phyloP scores from a whole-genome alignment of 2,888 invertebrate species.

The Uropetala carovei region DNA sequence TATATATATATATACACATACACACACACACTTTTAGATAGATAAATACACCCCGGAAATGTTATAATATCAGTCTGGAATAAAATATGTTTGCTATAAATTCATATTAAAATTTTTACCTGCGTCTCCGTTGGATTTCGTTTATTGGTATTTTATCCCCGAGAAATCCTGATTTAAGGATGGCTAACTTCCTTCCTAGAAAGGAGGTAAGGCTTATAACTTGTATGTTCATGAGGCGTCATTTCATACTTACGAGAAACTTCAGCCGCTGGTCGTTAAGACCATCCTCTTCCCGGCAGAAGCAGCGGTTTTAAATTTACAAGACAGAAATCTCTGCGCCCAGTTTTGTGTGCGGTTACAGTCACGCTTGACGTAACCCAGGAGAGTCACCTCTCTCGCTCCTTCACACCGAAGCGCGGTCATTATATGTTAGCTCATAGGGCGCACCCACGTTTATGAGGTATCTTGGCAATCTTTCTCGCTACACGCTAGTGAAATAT shows the following conservation, averaged over 20 bases:
- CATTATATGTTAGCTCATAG: not conserved
- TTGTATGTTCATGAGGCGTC: not conserved
- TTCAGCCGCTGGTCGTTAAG: not conserved
- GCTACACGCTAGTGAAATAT: not conserved
- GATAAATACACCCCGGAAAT: too few species aligned
- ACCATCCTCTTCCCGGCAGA: not conserved
- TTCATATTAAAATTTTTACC: too few species aligned
- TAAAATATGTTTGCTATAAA: too few species aligned
- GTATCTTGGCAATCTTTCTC: not conserved
- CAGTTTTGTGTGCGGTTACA: not conserved
- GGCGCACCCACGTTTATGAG: constrained; percentile 5
- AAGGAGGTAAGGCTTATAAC: too few species aligned
- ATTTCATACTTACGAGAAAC: not conserved
- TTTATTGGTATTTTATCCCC: too few species aligned
- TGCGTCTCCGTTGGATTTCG: too few species aligned
- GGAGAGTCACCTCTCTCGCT: not conserved
- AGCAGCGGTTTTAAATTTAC: not conserved
- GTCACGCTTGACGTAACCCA: not conserved
- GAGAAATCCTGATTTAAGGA: too few species aligned
- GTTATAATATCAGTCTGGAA: too few species aligned
- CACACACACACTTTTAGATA: too few species aligned
- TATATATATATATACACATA: too few species aligned
- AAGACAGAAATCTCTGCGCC: constrained; percentile 8
- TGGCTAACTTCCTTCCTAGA: too few species aligned
- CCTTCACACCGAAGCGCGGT: not conserved